Base-by-base conservation (phyloP, 53 echinoderm and acorn worm genomes). In the Arbacia lixula region DNA sequence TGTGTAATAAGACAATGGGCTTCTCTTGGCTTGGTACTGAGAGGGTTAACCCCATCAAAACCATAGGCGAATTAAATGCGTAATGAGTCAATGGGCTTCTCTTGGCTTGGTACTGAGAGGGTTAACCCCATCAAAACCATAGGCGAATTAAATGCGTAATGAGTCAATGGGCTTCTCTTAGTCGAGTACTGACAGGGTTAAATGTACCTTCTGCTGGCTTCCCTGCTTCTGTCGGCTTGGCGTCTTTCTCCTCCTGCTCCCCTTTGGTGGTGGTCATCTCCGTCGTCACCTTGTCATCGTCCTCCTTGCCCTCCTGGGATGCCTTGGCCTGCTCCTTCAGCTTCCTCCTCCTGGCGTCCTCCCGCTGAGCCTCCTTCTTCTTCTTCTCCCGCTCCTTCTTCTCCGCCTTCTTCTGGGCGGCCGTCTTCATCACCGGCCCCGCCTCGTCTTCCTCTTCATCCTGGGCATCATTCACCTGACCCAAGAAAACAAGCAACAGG, bases 391-490 rank as follows among this genome's bases (percentile, higher is more conserved):
- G 54, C 54, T 95, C 99, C 29, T 99, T 99, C 72, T 99, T 99
- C 87, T 99, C 99, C 0, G 99, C 99, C 50, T 92, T 88, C 72
- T 99, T 99, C 83, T 99, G 99, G n/a, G 99, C 99, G 5, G 99
- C 99, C 1, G 99, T 99, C 71, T 99, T 99, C 38, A 99, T 91
- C 24, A 61, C 81, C 8, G 85, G 88, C 42, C 82, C 92, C 0
- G 84, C 26, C 8, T 91, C 92, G 1, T 84, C 91, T 1, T 64
- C 93, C 17, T 46, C 85, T 19, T 79, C 89, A 65, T 76, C 55
- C 35, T 57, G n/a, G 27, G 32, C 28, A 34, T 75, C 75, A 8
- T 6, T 22, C 26, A 43, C 42, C 42, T 69, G n/a, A n/a, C n/a
- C n/a, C n/a, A n/a, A n/a, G n/a, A n/a, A n/a, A n/a, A n/a, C n/a